A percentile compares a stretch with the other conserved stretches of the same genome.
These are phyloP conservation scores for Peribatodes rhomboidaria DNA, from an alignment of 2,888 invertebrate species.

Conservation along the genomic window DNA sequence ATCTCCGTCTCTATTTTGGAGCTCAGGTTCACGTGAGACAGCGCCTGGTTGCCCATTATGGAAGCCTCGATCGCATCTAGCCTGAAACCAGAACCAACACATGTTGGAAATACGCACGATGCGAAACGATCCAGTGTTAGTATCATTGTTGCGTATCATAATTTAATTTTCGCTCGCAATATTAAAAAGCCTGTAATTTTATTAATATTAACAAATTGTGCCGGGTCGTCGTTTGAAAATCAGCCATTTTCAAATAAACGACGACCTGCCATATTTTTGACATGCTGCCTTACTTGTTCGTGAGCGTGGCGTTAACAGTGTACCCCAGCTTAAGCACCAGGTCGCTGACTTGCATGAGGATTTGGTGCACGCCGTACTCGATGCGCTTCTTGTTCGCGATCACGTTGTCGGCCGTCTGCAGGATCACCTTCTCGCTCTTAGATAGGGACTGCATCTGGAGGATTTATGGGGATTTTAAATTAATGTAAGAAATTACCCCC, in stretches of 20 bases:
- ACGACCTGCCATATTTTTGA: too few species aligned
- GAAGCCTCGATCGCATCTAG: slow-evolving; percentile 90
- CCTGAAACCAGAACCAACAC: slow-evolving; percentile 69
- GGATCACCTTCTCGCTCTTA: slow-evolving; percentile 92
- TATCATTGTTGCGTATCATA: too few species aligned
- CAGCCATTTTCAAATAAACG: too few species aligned
- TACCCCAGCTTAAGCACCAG: slow-evolving; percentile 88
- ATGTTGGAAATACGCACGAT: neutral
- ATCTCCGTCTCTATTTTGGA: slow-evolving; percentile 92
- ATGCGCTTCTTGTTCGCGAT: slow-evolving; percentile 93
- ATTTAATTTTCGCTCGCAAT: too few species aligned
- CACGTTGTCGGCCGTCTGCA: slow-evolving; percentile 94
- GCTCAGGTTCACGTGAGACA: slow-evolving; percentile 91
- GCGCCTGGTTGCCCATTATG: slow-evolving; percentile 90
- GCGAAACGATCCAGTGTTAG: slow-evolving; percentile 7
- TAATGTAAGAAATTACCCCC: neutral
- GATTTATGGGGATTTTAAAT: neutral
- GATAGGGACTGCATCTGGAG: slow-evolving; percentile 54
- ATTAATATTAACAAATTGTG: too few species aligned
- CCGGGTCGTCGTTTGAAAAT: too few species aligned
- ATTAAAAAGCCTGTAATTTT: too few species aligned
- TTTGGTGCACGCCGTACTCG: slow-evolving; percentile 94
- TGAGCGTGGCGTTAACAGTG: slow-evolving; percentile 89
- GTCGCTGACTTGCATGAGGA: slow-evolving; percentile 91
- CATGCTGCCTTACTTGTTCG: slow-evolving; percentile 87